phyloP scores from a whole-genome alignment of 2,888 invertebrate genomes.

The Helicoverpa assulta region DNA sequence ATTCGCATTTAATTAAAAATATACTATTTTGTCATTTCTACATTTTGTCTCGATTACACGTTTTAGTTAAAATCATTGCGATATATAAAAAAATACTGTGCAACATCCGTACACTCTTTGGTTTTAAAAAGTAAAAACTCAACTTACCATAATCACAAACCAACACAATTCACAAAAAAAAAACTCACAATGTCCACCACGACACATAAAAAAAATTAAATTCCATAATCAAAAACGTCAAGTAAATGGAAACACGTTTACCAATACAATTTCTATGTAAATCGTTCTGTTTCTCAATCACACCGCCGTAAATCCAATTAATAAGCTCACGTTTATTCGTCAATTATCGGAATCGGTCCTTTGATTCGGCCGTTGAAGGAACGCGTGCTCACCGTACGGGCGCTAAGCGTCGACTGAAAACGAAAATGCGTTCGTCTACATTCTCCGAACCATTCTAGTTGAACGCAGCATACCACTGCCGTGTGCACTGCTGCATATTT shows the following conservation, averaged over 20 bases:
- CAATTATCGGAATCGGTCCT: slow-evolving; percentile 59
- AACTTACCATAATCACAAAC: slow-evolving; percentile 57
- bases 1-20: too few species aligned
- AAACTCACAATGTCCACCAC: slow-evolving; percentile 52
- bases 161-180: slow-evolving; percentile 48
- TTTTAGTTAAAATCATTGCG: too few species aligned
- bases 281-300: slow-evolving; percentile 61
- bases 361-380: slow-evolving; percentile 17
- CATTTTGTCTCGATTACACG: too few species aligned
- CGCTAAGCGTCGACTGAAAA: slow-evolving; percentile 51
- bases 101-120: too few species aligned
- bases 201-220: slow-evolving; percentile 50
- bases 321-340: slow-evolving; percentile 64
- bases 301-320: slow-evolving; percentile 62
- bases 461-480: slow-evolving; percentile 50
- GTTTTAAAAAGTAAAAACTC: neutral
- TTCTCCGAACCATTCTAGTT: slow-evolving; percentile 48
- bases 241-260: slow-evolving; percentile 51
- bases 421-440: slow-evolving; percentile 47
- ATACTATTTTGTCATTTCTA: too few species aligned
- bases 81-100: neutral
- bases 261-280: slow-evolving; percentile 61
- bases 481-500: slow-evolving; percentile 55
- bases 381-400: slow-evolving; percentile 44
- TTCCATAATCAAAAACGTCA: slow-evolving; percentile 43